Evolutionary conservation across 2,888 invertebrate genomes (phyloP).

Genomic region (Hipparchia semele): DNA sequence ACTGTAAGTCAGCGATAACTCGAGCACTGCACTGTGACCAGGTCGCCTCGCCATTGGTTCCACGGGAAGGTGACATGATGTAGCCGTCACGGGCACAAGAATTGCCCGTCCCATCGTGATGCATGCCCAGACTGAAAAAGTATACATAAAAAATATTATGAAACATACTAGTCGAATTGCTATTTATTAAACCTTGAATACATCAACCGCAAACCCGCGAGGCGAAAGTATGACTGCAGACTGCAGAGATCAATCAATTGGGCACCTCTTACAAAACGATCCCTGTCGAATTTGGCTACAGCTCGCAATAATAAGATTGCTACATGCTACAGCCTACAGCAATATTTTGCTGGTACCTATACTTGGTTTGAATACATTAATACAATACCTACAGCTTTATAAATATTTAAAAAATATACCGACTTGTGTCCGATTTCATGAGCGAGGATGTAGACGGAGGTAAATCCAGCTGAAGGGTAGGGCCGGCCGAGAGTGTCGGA

Average conservation of each 20-base stretch:
- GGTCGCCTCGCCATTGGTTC: slow-evolving; percentile 89
- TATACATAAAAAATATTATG: slow-evolving; percentile 14
- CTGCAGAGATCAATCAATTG: neutral
- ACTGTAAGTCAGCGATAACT: slow-evolving; percentile 84
- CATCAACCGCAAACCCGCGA: neutral
- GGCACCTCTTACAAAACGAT: neutral
- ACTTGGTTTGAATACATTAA: no score
- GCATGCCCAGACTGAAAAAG: slow-evolving; percentile 89
- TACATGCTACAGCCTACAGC: no score
- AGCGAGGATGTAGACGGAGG: slow-evolving; percentile 91
- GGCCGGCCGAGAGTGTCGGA: slow-evolving; percentile 88
- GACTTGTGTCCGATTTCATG: slow-evolving; percentile 94
- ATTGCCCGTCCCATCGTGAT: slow-evolving; percentile 89
- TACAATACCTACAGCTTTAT: no score
- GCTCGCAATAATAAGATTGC: neutral
- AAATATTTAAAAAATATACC: slow-evolving; percentile 49
- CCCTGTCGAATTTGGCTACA: neutral
- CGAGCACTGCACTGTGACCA: slow-evolving; percentile 91
- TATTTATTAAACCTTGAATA: neutral
- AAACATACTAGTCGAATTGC: neutral
- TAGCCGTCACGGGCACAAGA: slow-evolving; percentile 89
- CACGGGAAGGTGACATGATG: slow-evolving; percentile 92
- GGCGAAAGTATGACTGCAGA: neutral
- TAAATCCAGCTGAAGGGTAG: slow-evolving; percentile 92
- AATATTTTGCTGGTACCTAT: no score